These are phyloP conservation scores for Diaperis boleti DNA, from an alignment of 2,888 invertebrate genomes.

Conservation along the genomic window DNA sequence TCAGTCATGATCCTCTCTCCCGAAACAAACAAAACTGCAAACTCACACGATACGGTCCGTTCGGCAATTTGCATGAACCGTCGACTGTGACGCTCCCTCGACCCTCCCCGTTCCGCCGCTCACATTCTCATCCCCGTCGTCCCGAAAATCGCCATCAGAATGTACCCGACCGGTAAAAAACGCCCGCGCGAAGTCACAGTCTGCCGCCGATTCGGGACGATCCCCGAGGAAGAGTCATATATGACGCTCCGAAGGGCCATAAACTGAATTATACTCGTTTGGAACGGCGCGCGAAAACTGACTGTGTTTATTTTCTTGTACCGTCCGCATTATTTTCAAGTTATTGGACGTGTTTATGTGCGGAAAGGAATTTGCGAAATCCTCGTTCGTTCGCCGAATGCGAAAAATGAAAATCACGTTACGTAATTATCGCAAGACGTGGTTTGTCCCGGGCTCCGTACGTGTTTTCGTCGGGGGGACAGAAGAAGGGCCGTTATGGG, in stretches of 20 bases:
- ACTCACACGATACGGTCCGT: constrained; percentile 49
- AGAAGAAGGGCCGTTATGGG: constrained; percentile 42
- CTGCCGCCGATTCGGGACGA: constrained; percentile 46
- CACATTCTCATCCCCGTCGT: constrained; percentile 49
- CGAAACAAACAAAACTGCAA: constrained; percentile 47
- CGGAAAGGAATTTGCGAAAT: constrained; percentile 29
- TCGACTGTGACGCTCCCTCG: constrained; percentile 42
- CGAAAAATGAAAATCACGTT: constrained; percentile 14
- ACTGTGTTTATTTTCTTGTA: constrained; percentile 59
- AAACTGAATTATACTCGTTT: constrained; percentile 64
- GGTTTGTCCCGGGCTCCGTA: background rate
- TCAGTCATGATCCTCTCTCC: constrained; percentile 34
- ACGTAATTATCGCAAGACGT: constrained; percentile 6
- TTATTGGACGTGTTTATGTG: constrained; percentile 51
- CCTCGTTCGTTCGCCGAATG: constrained; percentile 1
- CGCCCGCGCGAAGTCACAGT: constrained; percentile 46
- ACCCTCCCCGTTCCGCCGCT: constrained; percentile 11
- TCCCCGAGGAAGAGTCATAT: constrained; percentile 56
- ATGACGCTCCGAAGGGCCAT: constrained; percentile 62
- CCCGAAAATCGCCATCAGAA: constrained; percentile 39
- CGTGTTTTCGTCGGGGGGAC: constrained; percentile 16
- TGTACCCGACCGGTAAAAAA: constrained; percentile 32
- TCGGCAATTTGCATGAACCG: constrained; percentile 49
- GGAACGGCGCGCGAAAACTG: constrained; percentile 62
- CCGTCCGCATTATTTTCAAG: constrained; percentile 51